Evolutionary conservation across 2,113 vertebrate species (phyloP).

Genomic region (Rafetus swinhoei): DNA sequence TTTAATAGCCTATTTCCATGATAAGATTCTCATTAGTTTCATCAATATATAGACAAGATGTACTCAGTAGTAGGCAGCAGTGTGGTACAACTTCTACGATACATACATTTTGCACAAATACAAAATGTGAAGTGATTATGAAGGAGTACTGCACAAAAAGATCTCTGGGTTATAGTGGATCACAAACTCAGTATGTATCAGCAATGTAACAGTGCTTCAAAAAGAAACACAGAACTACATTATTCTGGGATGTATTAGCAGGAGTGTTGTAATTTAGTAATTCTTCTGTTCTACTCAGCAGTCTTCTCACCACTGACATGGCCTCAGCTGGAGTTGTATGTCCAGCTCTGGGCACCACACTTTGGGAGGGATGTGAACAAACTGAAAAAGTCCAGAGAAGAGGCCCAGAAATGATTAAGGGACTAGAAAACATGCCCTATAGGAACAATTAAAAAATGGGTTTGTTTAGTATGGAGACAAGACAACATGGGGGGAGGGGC

Average conservation of each 20-base stretch:
- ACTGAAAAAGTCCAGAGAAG: background rate
- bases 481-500: background rate
- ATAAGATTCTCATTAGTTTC: background rate
- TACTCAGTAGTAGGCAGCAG: rapidly evolving
- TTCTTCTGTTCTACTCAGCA: background rate
- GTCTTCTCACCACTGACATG: background rate
- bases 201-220: background rate
- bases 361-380: background rate
- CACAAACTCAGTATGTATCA: background rate
- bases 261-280: background rate
- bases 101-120: background rate
- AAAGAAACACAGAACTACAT: background rate
- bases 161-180: background rate
- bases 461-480: background rate
- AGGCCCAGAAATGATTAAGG: background rate
- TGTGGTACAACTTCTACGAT: background rate
- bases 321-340: background rate
- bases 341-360: background rate
- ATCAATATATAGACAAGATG: background rate
- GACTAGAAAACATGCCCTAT: background rate
- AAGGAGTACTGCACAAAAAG: background rate
- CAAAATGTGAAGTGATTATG: background rate
- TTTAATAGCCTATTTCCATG: rapidly evolving
- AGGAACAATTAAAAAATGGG: background rate
- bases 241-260: background rate